Percentiles rank a stretch among this genome's conserved stretches.
These are phyloP conservation scores for Palaemon carinicauda DNA, from an alignment of 1,140 invertebrate species.

Conservation along the genomic window DNA sequence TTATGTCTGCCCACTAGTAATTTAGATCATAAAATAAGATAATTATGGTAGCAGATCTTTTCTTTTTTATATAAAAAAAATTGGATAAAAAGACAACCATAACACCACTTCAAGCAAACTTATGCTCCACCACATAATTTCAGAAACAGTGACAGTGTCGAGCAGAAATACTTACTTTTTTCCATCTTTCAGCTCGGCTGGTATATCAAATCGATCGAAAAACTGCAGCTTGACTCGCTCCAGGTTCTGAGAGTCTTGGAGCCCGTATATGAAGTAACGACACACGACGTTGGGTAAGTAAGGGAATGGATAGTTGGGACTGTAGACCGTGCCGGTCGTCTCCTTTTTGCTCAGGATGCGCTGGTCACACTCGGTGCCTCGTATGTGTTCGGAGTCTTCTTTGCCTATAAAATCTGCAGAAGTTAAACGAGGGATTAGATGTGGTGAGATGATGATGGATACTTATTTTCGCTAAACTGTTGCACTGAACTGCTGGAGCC, in stretches of 20 bases:
- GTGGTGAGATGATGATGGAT: too few relatives aligned
- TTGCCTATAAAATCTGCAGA: conserved; percentile 90
- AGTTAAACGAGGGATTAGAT: neutral
- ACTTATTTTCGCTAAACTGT: too few relatives aligned
- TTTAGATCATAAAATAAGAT: too few relatives aligned
- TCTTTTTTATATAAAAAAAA: too few relatives aligned
- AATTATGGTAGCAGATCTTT: too few relatives aligned
- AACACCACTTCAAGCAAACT: too few relatives aligned
- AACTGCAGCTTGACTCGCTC: conserved; percentile 91
- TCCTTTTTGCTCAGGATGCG: conserved; percentile 93
- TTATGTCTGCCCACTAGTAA: too few relatives aligned
- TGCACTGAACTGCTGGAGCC: too few relatives aligned
- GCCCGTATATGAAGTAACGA: conserved; percentile 95
- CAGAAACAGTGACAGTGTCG: too few relatives aligned
- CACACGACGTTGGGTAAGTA: conserved; percentile 95
- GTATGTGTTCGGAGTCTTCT: conserved; percentile 89
- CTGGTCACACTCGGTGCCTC: conserved; percentile 96
- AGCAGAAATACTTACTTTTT: conserved; percentile 49
- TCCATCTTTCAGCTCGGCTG: conserved; percentile 65
- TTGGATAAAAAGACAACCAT: too few relatives aligned
- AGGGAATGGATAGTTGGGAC: conserved; percentile 93
- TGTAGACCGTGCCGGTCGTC: conserved; percentile 88
- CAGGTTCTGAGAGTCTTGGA: conserved; percentile 93
- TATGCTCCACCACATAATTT: too few relatives aligned
- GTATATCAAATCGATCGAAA: conserved; percentile 83